These are phyloP conservation scores for Galeopsomyia nigrocyanea DNA, from an alignment of 2,888 invertebrate genomes.

Conservation along the genomic window DNA sequence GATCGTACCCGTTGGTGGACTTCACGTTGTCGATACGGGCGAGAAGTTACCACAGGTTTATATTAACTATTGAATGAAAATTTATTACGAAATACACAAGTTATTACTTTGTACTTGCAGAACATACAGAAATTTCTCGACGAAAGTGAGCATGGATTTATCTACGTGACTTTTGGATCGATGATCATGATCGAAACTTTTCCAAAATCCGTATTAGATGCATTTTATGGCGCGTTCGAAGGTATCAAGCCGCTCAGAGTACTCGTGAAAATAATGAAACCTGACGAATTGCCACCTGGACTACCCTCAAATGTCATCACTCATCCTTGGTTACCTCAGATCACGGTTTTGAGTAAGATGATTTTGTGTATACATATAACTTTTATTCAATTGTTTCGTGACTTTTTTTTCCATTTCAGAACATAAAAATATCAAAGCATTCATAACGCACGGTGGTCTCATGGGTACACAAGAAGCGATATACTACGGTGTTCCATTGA, in stretches of 20 bases:
- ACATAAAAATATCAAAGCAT: constrained; percentile 59
- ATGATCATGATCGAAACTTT: constrained; percentile 62
- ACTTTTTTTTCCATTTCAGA: constrained; percentile 49
- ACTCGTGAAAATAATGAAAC: constrained; percentile 59
- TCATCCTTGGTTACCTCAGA: constrained; percentile 59
- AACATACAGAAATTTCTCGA: constrained; percentile 39
- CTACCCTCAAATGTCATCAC: constrained; percentile 62
- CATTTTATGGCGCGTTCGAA: constrained; percentile 57
- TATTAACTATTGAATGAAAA: too few relatives aligned
- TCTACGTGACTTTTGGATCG: constrained; percentile 63
- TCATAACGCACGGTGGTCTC: constrained; percentile 64
- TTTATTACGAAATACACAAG: too few relatives aligned
- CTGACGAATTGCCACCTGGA: constrained; percentile 56
- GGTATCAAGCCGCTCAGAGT: constrained; percentile 52
- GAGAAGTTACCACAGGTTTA: constrained; percentile 36
- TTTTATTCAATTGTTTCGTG: too few relatives aligned
- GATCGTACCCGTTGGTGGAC: constrained; percentile 72
- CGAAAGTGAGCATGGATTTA: constrained; percentile 57
- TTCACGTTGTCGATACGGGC: constrained; percentile 63
- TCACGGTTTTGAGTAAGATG: constrained; percentile 54
- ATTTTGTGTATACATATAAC: too few relatives aligned
- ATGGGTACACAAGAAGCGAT: constrained; percentile 62
- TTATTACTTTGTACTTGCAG: too few relatives aligned
- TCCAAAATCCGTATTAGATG: constrained; percentile 50
- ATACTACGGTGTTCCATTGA: constrained; percentile 59